Evolutionary conservation across 2,888 invertebrate genomes (phyloP).

Genomic region (Laspeyria flexula): DNA sequence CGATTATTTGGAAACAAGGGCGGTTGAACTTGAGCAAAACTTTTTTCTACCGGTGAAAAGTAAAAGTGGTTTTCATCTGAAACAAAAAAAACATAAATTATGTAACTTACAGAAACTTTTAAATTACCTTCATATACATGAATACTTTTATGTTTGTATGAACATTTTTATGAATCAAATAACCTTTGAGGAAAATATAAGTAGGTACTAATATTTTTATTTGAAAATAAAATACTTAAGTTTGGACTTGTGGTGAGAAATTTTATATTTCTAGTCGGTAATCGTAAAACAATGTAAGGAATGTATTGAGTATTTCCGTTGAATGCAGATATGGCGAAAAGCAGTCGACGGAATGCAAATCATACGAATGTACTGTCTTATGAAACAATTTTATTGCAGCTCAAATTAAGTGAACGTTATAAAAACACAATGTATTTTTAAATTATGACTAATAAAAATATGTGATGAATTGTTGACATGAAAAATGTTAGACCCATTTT

Average conservation of each 20-base stretch:
- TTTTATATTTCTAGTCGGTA: slow-evolving; percentile 1
- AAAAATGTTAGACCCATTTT: background rate
- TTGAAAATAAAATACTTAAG: no score
- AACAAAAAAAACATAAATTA: slow-evolving; percentile 52
- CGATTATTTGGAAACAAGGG: slow-evolving; percentile 75
- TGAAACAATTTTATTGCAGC: slow-evolving; percentile 19
- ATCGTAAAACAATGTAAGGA: slow-evolving; percentile 38
- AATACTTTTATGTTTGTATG: background rate
- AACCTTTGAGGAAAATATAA: no score
- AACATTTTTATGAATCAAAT: no score
- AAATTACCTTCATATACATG: background rate
- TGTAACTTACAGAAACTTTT: no score
- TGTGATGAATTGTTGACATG: background rate
- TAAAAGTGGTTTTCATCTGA: slow-evolving; percentile 81
- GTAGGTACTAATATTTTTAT: no score
- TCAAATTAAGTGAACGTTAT: slow-evolving; percentile 12
- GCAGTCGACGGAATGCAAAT: slow-evolving; percentile 24
- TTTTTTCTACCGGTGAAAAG: slow-evolving; percentile 81
- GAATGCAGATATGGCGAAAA: slow-evolving; percentile 28
- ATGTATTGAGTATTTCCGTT: slow-evolving; percentile 36
- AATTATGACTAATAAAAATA: background rate
- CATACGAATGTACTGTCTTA: slow-evolving; percentile 14
- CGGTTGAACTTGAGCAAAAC: slow-evolving; percentile 83
- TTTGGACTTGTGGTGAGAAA: no score
- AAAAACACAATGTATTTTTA: background rate